Percentiles rank a stretch among this genome's conserved stretches.
These are phyloP conservation scores for Hyperoplus immaculatus DNA, from an alignment of 2,797 vertebrate genomes.

Conservation along the genomic window DNA sequence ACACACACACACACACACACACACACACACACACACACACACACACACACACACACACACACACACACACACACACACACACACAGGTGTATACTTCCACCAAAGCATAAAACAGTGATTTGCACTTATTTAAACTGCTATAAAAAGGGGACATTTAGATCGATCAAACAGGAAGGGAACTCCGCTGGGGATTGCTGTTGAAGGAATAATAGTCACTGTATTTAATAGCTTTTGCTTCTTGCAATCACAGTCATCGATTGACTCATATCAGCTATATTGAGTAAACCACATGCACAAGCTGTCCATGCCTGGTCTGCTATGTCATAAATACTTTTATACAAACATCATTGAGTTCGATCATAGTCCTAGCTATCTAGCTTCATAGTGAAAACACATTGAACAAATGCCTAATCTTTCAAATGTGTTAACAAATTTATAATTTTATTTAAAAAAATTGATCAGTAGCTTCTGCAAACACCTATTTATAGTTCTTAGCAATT, in stretches of 20 bases:
- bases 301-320: constrained; percentile 4
- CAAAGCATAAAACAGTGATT: constrained; percentile 21
- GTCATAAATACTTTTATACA: constrained; percentile 34
- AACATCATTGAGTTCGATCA: constrained; percentile 15
- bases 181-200: not conserved
- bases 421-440: no score
- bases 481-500: not conserved
- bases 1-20: no score
- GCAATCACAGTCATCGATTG: not conserved
- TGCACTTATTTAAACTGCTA: constrained; percentile 17
- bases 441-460: no score
- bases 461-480: not conserved
- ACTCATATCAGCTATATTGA: not conserved
- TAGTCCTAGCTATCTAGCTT: no score
- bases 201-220: not conserved
- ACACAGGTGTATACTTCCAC: constrained; percentile 3
- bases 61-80: not conserved
- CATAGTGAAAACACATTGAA: no score
- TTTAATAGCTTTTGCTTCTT: constrained; percentile 14
- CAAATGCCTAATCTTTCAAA: no score
- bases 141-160: not conserved
- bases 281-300: not conserved
- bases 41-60: no score
- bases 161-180: not conserved
- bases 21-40: no score